Conservation (phyloP, 2,797 vertebrate species). For the Propithecus perrieri region DNA sequence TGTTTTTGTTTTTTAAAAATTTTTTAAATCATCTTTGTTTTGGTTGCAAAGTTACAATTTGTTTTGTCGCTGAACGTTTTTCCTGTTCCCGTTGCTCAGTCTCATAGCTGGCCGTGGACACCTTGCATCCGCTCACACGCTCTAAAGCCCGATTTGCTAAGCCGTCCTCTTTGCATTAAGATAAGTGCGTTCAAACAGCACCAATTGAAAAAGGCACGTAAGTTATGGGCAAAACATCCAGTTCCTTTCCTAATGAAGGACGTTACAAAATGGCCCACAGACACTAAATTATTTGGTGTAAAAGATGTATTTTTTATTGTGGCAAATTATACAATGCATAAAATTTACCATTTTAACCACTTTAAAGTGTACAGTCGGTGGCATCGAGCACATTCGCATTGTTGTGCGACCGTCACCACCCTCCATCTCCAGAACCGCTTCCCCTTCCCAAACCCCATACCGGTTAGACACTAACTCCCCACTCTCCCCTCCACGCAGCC, state of each 20-base stretch:
- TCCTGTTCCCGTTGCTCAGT: conserved; percentile 61
- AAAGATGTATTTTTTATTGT: neutral
- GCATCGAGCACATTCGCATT: neutral
- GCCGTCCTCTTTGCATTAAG: conserved; percentile 39
- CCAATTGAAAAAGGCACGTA: conserved; percentile 66
- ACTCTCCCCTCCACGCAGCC: fast-evolving
- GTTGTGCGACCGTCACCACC: neutral
- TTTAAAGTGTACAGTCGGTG: neutral
- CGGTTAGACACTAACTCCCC: too few species aligned
- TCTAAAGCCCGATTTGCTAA: conserved; percentile 56
- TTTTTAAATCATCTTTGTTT: conserved; percentile 79
- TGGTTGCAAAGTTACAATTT: conserved; percentile 70
- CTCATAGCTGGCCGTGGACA: conserved; percentile 45
- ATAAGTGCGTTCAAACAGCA: conserved; percentile 27
- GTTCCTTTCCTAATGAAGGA: conserved; percentile 59
- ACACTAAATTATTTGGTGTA: conserved; percentile 20
- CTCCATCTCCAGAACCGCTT: neutral
- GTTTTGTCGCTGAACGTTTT: conserved; percentile 24
- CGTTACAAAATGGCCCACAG: conserved; percentile 74
- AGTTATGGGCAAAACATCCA: conserved; percentile 45
- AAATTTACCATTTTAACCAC: neutral
- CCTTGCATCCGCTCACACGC: conserved; percentile 28
- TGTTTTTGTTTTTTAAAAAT: neutral
- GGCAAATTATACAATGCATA: neutral
- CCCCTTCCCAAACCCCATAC: too few species aligned